Evolutionary conservation across 2,113 vertebrate genomes (phyloP), one percentile per base, ranked within the genome.

Genomic region (Mionectes macconnelli): DNA sequence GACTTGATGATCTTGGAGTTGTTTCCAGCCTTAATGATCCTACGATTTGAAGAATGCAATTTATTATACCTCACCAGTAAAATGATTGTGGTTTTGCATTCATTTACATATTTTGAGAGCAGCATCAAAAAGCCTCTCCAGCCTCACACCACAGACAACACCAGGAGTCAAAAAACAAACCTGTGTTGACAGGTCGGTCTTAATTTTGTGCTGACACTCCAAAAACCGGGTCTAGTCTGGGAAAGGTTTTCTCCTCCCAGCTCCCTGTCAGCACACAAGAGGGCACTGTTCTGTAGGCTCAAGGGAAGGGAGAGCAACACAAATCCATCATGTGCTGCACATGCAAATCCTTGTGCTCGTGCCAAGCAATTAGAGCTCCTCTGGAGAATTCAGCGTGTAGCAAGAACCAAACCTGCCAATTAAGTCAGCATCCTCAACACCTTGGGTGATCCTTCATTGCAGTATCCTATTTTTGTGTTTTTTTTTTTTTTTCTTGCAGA

Each of bases 231-330:
- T 12, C 44, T 9, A 3, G 4, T 3, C 21, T 7, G 31, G 57
- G 37, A 6, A 24, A 27, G 66, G 44, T 3, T 0, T 8, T 24
- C 17, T 27, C 30, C 14, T n/a, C 42, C 31, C 57, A 8, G 31
- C 60, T 8, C 30, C 53, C 63, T 0, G 35, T 0, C 42, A 69
- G 86, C 82, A 87, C 94, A 68, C 86, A 11, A 84, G 92, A 96
- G 95, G 94, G 93, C 95, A 96, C 82, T 94, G 67, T 93, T 73
- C 86, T 20, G 66, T 84, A 64, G 90, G 91, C 67, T 35, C 92
- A 66, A 50, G 18, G 55, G 55, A 44, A 53, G 39, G 15, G 50
- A 9, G 8, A 12, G 27, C 37, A 40, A 25, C 59, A 35, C 39
- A 14, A 4, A 24, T 40, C 28, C 22, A 27, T 19, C 67, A 14